These are phyloP conservation scores for Porites divaricata DNA, from an alignment of 92 coral and sea anemone species.

Conservation along the genomic window DNA sequence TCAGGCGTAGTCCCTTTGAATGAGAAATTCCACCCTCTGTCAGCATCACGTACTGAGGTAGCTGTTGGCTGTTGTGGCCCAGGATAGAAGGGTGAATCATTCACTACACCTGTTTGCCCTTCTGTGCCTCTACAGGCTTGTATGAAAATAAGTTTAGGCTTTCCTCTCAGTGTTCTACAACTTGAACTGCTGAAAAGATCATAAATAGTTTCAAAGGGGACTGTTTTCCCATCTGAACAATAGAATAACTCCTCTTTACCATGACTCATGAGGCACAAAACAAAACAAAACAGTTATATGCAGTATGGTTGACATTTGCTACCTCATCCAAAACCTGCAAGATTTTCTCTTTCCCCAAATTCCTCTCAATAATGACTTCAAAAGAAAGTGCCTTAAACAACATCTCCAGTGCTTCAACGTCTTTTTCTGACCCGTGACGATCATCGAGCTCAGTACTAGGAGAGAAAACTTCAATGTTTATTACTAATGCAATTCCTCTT, in stretches of 20 bases:
- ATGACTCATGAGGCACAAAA: constrained; percentile 89
- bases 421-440: constrained; percentile 77
- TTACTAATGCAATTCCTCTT: constrained; percentile 80
- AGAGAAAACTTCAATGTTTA: constrained; percentile 68
- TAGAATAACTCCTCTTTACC: constrained; percentile 68
- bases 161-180: constrained; percentile 63
- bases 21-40: constrained; percentile 3
- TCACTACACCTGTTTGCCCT: constrained; percentile 58
- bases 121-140: constrained; percentile 83
- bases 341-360: constrained; percentile 44
- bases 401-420: constrained; percentile 35
- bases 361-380: constrained; percentile 32
- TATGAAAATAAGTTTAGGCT: constrained; percentile 84
- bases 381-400: constrained; percentile 70
- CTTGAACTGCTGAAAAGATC: constrained; percentile 53
- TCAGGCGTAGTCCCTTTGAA: constrained; percentile 37
- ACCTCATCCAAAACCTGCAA: constrained; percentile 15
- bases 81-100: constrained; percentile 6
- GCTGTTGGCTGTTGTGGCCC: not conserved
- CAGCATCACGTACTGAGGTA: not conserved
- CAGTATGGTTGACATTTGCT: constrained; percentile 38
- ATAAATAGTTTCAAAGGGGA: constrained; percentile 21
- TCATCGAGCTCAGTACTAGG: constrained; percentile 24
- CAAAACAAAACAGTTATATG: constrained; percentile 81
- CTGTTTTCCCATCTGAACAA: constrained; percentile 64